These are phyloP conservation scores for Cabera pusaria DNA, from an alignment of 2,888 invertebrate genomes.

Conservation along the genomic window DNA sequence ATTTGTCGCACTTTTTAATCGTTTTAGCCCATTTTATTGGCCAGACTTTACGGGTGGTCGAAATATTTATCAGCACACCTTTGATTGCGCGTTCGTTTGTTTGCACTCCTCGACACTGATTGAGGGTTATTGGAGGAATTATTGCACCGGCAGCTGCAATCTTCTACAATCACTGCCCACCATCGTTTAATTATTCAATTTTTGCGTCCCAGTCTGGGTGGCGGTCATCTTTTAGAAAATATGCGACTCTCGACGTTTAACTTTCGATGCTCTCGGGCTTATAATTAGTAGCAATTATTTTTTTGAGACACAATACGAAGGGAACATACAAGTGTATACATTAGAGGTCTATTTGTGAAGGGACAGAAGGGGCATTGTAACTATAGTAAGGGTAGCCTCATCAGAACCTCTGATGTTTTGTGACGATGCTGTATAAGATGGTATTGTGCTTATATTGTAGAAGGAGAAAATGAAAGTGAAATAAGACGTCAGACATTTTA, in stretches of 20 bases:
- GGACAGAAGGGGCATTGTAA: too few relatives aligned
- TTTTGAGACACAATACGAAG: conserved; percentile 10
- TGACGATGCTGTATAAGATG: too few relatives aligned
- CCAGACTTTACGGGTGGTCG: conserved; percentile 63
- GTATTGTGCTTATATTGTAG: too few relatives aligned
- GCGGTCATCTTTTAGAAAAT: conserved; percentile 26
- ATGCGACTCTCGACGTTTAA: conserved; percentile 20
- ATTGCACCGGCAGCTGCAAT: conserved; percentile 63
- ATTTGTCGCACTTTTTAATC: too few relatives aligned
- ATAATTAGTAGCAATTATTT: conserved; percentile 13
- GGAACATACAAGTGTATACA: neutral
- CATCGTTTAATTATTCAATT: conserved; percentile 43
- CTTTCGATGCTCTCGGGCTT: conserved; percentile 3
- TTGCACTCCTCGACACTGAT: conserved; percentile 70
- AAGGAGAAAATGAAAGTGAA: too few relatives aligned
- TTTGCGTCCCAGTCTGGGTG: conserved; percentile 32
- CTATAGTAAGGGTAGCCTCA: too few relatives aligned
- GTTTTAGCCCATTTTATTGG: too few relatives aligned
- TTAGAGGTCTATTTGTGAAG: neutral
- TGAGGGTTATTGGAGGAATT: conserved; percentile 59
- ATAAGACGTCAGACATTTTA: too few relatives aligned
- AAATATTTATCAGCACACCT: conserved; percentile 56
- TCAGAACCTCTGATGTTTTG: too few relatives aligned
- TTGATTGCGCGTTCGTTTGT: conserved; percentile 59
- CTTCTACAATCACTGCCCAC: conserved; percentile 54